Evolutionary conservation across 2,888 invertebrate genomes (phyloP).

Genomic region (Cephus sareptanus): DNA sequence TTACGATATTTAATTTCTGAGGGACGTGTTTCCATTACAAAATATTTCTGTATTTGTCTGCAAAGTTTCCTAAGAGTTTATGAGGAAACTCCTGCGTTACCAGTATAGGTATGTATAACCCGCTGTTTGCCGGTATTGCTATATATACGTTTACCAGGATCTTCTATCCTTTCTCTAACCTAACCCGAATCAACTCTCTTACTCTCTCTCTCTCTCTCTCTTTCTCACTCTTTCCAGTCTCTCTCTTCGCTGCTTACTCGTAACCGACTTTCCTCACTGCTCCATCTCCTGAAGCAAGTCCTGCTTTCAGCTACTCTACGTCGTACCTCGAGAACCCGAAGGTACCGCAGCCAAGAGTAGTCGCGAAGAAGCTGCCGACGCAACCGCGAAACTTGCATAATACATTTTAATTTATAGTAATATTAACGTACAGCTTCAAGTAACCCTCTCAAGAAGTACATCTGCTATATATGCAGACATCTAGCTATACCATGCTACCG

Average conservation of each 20-base stretch:
- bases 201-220: no score
- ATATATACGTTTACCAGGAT: conserved; percentile 31
- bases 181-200: no score
- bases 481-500: no score
- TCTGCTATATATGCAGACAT: no score
- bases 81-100: conserved; percentile 54
- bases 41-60: conserved; percentile 62
- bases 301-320: no score
- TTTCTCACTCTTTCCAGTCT: no score
- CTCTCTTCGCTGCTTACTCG: no score
- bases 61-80: conserved; percentile 60
- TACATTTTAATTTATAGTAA: conserved; percentile 49
- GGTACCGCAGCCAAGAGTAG: conserved; percentile 5
- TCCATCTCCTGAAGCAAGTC: no score
- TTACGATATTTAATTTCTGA: conserved; percentile 59
- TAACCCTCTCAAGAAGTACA: conserved; percentile 2
- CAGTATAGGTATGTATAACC: conserved; percentile 4
- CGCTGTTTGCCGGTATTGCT: conserved; percentile 11
- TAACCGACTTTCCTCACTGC: no score
- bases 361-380: conserved; percentile 42
- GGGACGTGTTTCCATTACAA: conserved; percentile 60
- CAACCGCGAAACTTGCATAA: conserved; percentile 47
- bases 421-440: conserved; percentile 43
- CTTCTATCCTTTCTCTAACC: no score
- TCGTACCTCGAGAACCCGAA: background rate